phyloP scores from a whole-genome alignment of 2,888 invertebrate species.

The Euzophera pinguis region DNA sequence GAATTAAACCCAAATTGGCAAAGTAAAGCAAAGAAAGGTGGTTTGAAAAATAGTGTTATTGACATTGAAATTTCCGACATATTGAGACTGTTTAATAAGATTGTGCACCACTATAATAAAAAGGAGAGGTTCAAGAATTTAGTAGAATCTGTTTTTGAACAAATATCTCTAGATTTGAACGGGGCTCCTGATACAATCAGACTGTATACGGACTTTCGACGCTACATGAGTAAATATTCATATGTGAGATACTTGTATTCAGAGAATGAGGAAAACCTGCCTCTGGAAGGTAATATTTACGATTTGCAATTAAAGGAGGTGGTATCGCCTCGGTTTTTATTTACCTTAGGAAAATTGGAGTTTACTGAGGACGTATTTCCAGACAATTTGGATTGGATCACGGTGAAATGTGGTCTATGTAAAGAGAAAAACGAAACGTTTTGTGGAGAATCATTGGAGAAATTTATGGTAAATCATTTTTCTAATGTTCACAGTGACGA shows the following conservation, averaged over 20 bases:
- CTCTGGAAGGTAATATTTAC: conserved; percentile 20
- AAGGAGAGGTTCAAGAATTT: background rate
- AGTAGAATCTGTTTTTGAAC: conserved; percentile 18
- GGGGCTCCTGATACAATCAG: conserved; percentile 9
- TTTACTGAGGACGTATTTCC: background rate
- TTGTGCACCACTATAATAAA: background rate
- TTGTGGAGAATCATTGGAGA: conserved; percentile 18
- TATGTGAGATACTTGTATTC: conserved; percentile 45
- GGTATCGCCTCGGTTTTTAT: conserved; percentile 29
- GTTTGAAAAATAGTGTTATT: background rate
- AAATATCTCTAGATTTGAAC: conserved; percentile 28
- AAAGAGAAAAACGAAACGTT: conserved; percentile 23
- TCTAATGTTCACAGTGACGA: conserved; percentile 37
- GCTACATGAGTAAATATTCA: conserved; percentile 32
- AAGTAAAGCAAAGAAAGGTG: conserved; percentile 9
- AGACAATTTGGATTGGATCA: conserved; percentile 26
- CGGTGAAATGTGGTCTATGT: conserved; percentile 42
- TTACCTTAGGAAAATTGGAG: conserved; percentile 23
- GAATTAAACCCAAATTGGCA: conserved; percentile 22
- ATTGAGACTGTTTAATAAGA: background rate
- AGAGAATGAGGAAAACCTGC: conserved; percentile 18
- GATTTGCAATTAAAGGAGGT: conserved; percentile 53
- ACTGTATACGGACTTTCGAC: conserved; percentile 25
- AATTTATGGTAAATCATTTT: conserved; percentile 36
- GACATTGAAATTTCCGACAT: background rate